Evolutionary conservation across 2,888 invertebrate genomes (phyloP), one percentile per base, ranked within the genome.

Genomic region (Mayetiola destructor): DNA sequence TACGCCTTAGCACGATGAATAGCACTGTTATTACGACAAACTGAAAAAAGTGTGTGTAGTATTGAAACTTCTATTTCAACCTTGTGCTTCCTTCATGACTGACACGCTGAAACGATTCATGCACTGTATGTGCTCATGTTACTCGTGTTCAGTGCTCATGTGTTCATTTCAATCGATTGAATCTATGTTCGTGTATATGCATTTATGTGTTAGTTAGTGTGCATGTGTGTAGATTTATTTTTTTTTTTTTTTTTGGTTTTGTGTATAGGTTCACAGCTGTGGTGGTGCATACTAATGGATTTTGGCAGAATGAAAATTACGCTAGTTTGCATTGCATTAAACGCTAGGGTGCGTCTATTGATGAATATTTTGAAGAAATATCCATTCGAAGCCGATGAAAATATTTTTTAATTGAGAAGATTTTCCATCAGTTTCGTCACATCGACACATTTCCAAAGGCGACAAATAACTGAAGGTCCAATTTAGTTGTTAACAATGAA

Each of bases 41-140:
- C n/a, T 48, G 48, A 48, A 27, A 48, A 42, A 42, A 42, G 23
- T 48, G 48, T 48, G 27, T 42, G 42, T 42, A 42, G n/a, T 42
- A 23, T 23, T 42, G 42, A 42, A 42, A n/a, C n/a, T n/a, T 23
- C 14, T 23, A 23, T 23, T 48, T 27, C 48, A 48, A 48, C 48
- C 48, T 48, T 48, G 48, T 48, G 48, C 29, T 48, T 48, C 48
- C 27, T 27, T 48, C 48, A n/a, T n/a, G 16, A 48, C 48, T 48
- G 48, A 48, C 48, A 48, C 27, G 48, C 48, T 48, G n/a, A 48
- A 48, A 48, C 48, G 27, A 27, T 48, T 48, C 48, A 27, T 27
- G 48, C 48, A 48, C 40, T 40, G 48, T 27, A 27, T 27, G 48
- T 48, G 27, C n/a, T n/a, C n/a, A n/a, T n/a, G n/a, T n/a, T n/a